A percentile compares a stretch with the other conserved stretches of the same genome.
These are phyloP conservation scores for Hippolais icterina DNA, from an alignment of 2,113 vertebrate genomes.

Conservation along the genomic window DNA sequence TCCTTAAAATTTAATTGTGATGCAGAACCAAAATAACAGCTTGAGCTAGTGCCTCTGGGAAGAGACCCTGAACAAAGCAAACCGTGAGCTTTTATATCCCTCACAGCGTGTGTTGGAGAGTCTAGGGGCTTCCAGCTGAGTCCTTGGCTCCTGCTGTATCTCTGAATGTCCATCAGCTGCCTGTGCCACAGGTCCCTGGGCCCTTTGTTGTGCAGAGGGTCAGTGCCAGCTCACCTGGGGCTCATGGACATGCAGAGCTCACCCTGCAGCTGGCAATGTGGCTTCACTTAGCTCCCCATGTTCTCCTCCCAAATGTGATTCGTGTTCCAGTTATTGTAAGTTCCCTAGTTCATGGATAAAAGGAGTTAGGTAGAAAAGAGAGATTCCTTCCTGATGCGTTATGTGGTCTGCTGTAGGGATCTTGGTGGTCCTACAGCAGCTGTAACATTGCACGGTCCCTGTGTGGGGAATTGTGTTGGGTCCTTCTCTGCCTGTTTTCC, in stretches of 20 bases:
- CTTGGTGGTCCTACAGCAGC: neutral
- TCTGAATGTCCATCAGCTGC: neutral
- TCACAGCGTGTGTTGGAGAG: accelerated
- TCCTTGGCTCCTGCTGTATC: neutral
- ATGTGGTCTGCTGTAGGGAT: neutral
- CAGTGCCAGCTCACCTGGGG: neutral
- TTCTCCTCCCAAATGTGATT: neutral
- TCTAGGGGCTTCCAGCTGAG: neutral
- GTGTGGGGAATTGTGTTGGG: neutral
- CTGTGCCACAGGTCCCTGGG: neutral
- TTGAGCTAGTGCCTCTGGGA: neutral
- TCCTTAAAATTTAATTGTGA: neutral
- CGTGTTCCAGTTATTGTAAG: neutral
- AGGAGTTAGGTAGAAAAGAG: neutral
- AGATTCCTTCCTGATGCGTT: neutral
- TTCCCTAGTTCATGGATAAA: neutral
- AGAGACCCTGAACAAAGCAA: neutral
- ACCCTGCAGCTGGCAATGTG: neutral
- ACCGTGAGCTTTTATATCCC: neutral
- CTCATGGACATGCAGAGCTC: neutral
- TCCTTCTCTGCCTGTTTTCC: neutral
- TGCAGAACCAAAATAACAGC: neutral
- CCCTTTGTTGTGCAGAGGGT: neutral
- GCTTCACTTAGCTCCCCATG: neutral
- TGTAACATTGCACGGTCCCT: neutral